Evolutionary conservation across 2,888 invertebrate species (phyloP).

Genomic region (Lasioglossum vierecki): DNA sequence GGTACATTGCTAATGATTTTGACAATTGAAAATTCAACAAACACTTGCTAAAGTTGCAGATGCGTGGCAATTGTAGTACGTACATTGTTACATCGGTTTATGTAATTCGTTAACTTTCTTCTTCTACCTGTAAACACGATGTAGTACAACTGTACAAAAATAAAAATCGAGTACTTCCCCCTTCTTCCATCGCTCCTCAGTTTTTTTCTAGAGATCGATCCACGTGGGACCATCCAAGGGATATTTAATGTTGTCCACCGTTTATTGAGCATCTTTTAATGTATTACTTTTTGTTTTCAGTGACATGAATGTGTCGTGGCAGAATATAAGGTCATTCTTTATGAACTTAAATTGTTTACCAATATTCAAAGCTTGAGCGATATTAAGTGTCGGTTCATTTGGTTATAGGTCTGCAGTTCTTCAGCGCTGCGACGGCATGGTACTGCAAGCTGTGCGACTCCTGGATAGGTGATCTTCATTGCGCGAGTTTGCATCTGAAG

Average conservation of each 20-base stretch:
- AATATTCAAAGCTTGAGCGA: conserved; percentile 71
- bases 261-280: conserved; percentile 70
- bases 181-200: neutral
- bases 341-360: conserved; percentile 79
- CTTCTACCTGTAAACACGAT: conserved; percentile 46
- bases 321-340: conserved; percentile 83
- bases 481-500: conserved; percentile 94
- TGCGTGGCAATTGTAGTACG: conserved; percentile 54
- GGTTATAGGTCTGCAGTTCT: conserved; percentile 92
- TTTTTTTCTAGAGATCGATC: conserved; percentile 59
- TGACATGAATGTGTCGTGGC: conserved; percentile 80
- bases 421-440: conserved; percentile 94
- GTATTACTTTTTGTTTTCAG: conserved; percentile 79
- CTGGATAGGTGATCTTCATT: conserved; percentile 95
- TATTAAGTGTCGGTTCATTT: conserved; percentile 72
- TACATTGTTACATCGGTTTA: conserved; percentile 30
- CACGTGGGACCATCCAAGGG: conserved; percentile 63
- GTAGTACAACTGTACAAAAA: conserved; percentile 55
- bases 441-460: conserved; percentile 94
- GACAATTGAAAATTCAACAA: neutral
- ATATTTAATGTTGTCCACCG: conserved; percentile 65
- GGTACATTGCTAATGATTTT: neutral
- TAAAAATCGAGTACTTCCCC: conserved; percentile 61
- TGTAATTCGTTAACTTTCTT: conserved; percentile 48
- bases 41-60: neutral